Base-by-base conservation (phyloP, 2,113 vertebrate genomes). In the Salvelinus namaycush region DNA sequence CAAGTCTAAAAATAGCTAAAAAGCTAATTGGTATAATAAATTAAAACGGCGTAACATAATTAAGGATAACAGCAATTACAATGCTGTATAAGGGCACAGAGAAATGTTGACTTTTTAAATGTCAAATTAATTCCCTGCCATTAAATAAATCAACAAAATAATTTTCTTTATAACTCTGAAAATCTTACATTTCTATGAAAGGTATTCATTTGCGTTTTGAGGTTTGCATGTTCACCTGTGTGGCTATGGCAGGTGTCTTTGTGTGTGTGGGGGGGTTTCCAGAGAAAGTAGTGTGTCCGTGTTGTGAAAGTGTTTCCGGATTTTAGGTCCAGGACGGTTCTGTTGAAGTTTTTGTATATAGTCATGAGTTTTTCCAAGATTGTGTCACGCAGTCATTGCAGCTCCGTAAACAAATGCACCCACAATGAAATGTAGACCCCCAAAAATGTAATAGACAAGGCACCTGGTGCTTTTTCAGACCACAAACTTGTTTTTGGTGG, bases 401-500 rank as follows among this genome's bases (percentile, higher is more conserved):
- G 83, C 84, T 83, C 90, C 93, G 95, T 90, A 91, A 91, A 89
- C 86, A 81, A 86, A 79, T 59, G 34, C 20, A 44, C 48, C 69
- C 22, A 94, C 91, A 93, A 89, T 92, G 89, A 89, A 91, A 93
- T 92, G 9, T 39, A 68, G 22, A 75, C n/a, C 68, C 44, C 34
- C 72, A 88, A 87, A 80, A 74, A 70, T 84, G 0, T 11, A 12
- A 44, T 44, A 11, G 9, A 44, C 39, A 44, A 44, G 82, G 81
- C 85, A 83, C 81, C 48, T 20, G 29, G 22, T 16, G 59, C 74
- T 3, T 75, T 91, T 95, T 98, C 96, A 99, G 93, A 98, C 97
- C 87, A 98, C 96, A 95, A 97, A 99, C 92, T 95, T 98, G 95
- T 99, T 99, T 95, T 99, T 99, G 95, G 98, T 99, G 92, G 97